phyloP scores from a whole-genome alignment of 2,797 vertebrate species.

The Champsocephalus esox region DNA sequence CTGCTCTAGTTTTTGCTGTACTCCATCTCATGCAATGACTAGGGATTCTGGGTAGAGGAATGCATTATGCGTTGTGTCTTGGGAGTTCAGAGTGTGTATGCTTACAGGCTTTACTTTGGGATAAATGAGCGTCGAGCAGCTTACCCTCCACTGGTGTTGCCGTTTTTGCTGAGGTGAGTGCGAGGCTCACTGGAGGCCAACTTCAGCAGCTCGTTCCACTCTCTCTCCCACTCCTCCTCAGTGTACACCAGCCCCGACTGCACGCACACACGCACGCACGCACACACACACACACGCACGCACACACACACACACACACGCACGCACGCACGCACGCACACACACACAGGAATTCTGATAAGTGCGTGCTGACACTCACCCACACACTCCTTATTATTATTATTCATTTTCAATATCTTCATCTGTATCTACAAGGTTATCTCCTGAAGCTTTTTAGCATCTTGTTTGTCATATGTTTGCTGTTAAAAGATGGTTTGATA shows the following conservation, averaged over 20 bases:
- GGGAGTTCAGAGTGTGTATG: neutral
- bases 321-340: constrained; percentile 28
- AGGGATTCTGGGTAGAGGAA: neutral
- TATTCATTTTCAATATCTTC: constrained; percentile 39
- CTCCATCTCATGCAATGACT: constrained; percentile 1
- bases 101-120: neutral
- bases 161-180: constrained; percentile 94
- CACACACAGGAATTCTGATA: constrained; percentile 33
- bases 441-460: constrained; percentile 10
- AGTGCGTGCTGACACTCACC: constrained; percentile 39
- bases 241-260: constrained; percentile 98
- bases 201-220: constrained; percentile 98
- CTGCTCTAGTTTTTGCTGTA: neutral
- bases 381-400: constrained; percentile 46
- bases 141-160: constrained; percentile 94
- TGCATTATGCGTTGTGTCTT: constrained; percentile 5
- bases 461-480: neutral
- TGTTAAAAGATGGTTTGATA: neutral
- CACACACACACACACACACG: neutral
- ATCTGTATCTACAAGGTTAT: constrained; percentile 20
- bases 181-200: constrained; percentile 98
- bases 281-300: constrained; percentile 15
- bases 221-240: constrained; percentile 97
- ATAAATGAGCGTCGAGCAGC: constrained; percentile 29
- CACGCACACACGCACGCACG: constrained; percentile 32